Conservation (phyloP, 2,113 vertebrate species). For the Mus pahari region DNA sequence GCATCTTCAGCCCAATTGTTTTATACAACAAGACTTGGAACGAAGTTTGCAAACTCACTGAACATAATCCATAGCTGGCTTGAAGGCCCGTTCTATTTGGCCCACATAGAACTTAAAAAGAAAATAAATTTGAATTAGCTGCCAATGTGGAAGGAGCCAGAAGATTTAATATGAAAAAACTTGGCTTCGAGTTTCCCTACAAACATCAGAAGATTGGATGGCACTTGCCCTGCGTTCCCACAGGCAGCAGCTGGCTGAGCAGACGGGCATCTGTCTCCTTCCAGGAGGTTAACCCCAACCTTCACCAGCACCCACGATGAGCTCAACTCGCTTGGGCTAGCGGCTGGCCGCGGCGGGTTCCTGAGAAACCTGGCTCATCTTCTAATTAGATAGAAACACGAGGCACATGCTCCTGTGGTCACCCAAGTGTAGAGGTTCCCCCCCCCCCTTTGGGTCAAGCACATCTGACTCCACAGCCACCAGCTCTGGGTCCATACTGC, state of each 20-base stretch:
- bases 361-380: background rate
- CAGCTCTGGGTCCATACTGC: background rate
- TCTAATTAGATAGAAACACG: background rate
- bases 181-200: conserved; percentile 54
- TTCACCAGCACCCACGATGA: accelerated
- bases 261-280: background rate
- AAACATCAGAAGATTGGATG: conserved; percentile 45
- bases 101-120: conserved; percentile 48
- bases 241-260: background rate
- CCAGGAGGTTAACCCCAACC: accelerated
- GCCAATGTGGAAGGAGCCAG: conserved; percentile 66
- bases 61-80: conserved; percentile 49
- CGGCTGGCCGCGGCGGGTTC: background rate
- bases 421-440: background rate
- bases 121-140: conserved; percentile 70
- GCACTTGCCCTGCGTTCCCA: conserved; percentile 17
- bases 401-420: background rate
- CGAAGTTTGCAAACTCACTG: conserved; percentile 64
- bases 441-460: background rate
- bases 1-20: background rate
- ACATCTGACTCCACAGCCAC: accelerated
- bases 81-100: conserved; percentile 66
- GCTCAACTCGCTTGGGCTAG: background rate
- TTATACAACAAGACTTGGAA: background rate
- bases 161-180: conserved; percentile 58